Conservation (phyloP, 2,888 invertebrate genomes). For the Metallyticus violacea region DNA sequence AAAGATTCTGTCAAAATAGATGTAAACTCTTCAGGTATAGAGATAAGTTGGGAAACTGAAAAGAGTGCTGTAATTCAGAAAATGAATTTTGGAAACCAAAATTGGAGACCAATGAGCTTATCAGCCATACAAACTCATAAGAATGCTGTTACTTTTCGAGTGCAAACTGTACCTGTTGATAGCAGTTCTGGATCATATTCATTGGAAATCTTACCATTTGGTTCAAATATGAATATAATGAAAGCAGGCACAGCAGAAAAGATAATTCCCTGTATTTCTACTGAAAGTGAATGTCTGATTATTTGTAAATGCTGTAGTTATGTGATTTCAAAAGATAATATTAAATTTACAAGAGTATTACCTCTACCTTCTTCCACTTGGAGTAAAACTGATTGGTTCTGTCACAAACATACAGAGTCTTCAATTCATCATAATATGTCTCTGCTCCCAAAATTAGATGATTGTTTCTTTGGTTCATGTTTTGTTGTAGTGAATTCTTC, state of each 20-base stretch:
- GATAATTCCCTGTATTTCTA: constrained; percentile 25
- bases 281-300: constrained; percentile 33
- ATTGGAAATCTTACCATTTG: constrained; percentile 36
- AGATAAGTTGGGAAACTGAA: background rate
- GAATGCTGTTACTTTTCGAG: constrained; percentile 44
- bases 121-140: constrained; percentile 40
- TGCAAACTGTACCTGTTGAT: constrained; percentile 48
- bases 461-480: constrained; percentile 58
- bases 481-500: constrained; percentile 52
- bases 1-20: constrained; percentile 41
- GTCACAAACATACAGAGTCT: constrained; percentile 52
- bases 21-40: constrained; percentile 23
- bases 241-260: background rate
- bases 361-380: constrained; percentile 61
- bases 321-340: constrained; percentile 38
- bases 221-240: background rate
- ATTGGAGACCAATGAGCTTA: constrained; percentile 41
- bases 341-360: constrained; percentile 56
- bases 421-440: constrained; percentile 35
- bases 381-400: constrained; percentile 65
- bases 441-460: constrained; percentile 45
- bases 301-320: constrained; percentile 46
- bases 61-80: background rate
- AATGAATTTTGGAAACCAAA: constrained; percentile 36
- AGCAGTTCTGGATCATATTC: constrained; percentile 42